Conservation (phyloP, 2,797 vertebrate genomes). For the Myotis daubentonii region DNA sequence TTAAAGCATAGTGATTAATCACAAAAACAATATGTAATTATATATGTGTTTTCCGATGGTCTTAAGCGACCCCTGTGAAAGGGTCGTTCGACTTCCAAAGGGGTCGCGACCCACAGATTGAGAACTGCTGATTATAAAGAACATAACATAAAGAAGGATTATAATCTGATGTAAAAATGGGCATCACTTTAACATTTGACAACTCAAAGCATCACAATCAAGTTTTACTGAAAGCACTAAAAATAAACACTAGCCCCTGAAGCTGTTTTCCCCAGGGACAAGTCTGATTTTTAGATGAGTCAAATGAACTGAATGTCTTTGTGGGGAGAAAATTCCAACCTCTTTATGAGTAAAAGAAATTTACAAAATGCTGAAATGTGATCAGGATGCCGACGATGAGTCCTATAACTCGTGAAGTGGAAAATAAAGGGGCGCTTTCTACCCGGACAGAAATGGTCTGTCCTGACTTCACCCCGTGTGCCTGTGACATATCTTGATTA, state of each 20-base stretch:
- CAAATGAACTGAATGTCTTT: conserved; percentile 39
- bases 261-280: conserved; percentile 38
- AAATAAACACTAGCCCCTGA: conserved; percentile 58
- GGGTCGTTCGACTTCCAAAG: too few species aligned
- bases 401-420: conserved; percentile 45
- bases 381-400: conserved; percentile 21
- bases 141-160: neutral
- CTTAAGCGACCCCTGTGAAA: too few species aligned
- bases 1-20: too few species aligned
- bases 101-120: too few species aligned
- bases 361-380: conserved; percentile 54
- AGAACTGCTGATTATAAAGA: neutral
- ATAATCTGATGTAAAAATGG: neutral
- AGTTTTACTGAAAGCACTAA: conserved; percentile 59
- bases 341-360: conserved; percentile 59
- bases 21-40: too few species aligned
- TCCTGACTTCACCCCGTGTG: neutral
- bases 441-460: neutral
- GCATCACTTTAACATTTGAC: conserved; percentile 54
- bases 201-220: conserved; percentile 61
- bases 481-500: neutral
- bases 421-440: conserved; percentile 68
- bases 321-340: conserved; percentile 60
- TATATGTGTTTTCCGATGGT: too few species aligned
- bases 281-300: conserved; percentile 53